phyloP scores from a whole-genome alignment of 1,140 invertebrate genomes.

The Pogonognathellus flavescens region DNA sequence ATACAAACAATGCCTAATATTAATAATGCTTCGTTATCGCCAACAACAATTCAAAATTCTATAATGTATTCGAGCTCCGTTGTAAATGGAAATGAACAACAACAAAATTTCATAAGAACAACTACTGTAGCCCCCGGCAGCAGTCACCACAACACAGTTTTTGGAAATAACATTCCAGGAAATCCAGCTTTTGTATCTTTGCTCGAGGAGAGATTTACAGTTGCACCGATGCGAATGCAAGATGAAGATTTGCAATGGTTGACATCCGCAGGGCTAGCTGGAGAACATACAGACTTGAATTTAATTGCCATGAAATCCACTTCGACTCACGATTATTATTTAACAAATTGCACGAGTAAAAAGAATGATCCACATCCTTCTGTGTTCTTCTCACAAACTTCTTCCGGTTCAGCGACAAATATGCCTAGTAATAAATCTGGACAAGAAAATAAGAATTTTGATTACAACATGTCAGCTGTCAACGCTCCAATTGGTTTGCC shows the following conservation, averaged over 20 bases:
- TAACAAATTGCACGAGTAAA: slow-evolving; percentile 10
- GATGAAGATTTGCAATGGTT: slow-evolving; percentile 30
- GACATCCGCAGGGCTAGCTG: slow-evolving; percentile 13
- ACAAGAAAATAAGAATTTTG: background rate
- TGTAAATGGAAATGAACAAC: slow-evolving; percentile 25
- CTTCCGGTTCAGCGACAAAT: background rate
- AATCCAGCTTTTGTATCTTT: slow-evolving; percentile 19
- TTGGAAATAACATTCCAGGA: background rate
- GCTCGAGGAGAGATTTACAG: slow-evolving; percentile 32
- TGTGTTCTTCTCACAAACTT: slow-evolving; percentile 29
- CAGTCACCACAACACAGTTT: background rate
- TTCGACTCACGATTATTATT: slow-evolving; percentile 15
- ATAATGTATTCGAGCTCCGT: slow-evolving; percentile 33
- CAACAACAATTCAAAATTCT: slow-evolving; percentile 23
- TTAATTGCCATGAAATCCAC: slow-evolving; percentile 36
- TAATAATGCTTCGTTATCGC: background rate
- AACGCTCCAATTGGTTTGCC: slow-evolving; percentile 41
- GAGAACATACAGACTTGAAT: slow-evolving; percentile 27
- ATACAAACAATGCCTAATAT: background rate
- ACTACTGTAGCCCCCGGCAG: slow-evolving; percentile 11
- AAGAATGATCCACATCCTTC: slow-evolving; percentile 34
- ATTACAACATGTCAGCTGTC: slow-evolving; percentile 18
- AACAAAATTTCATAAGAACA: slow-evolving; percentile 22
- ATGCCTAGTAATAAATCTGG: background rate
- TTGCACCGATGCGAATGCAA: slow-evolving; percentile 28